Conservation (phyloP, 2,888 invertebrate species). For the Marronus borbonicus region DNA sequence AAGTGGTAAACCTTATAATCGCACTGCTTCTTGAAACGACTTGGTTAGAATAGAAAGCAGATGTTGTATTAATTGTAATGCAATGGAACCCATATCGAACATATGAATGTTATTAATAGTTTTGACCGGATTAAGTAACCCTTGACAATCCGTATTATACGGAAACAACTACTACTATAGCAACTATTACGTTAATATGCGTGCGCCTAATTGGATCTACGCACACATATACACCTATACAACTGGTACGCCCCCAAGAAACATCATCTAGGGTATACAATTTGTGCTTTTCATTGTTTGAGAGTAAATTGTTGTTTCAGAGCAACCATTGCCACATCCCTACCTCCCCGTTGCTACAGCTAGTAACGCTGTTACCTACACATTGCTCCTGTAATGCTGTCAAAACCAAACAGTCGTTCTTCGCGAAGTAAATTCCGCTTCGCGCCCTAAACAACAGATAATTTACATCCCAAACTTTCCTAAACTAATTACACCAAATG, state of each 20-base stretch:
- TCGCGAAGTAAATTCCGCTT: conserved; percentile 11
- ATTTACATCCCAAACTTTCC: conserved; percentile 31
- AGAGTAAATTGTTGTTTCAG: conserved; percentile 31
- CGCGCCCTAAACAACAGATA: conserved; percentile 34
- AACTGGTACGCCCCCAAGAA: conserved; percentile 26
- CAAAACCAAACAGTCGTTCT: conserved; percentile 23
- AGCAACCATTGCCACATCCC: not conserved
- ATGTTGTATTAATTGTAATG: too few relatives aligned
- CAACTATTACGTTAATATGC: not conserved
- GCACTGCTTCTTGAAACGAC: too few relatives aligned
- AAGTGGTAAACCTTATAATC: too few relatives aligned
- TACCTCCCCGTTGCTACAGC: not conserved
- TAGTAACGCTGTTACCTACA: not conserved
- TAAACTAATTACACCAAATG: conserved; percentile 34
- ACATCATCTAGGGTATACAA: conserved; percentile 21
- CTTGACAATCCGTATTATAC: not conserved
- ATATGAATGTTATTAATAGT: not conserved
- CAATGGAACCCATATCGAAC: too few relatives aligned
- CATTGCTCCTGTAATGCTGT: not conserved
- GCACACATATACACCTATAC: not conserved
- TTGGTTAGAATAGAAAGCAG: too few relatives aligned
- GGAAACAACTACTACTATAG: conserved; percentile 7
- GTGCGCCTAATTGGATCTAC: conserved; percentile 5
- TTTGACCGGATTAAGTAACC: not conserved
- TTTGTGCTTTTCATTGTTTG: conserved; percentile 20